Evolutionary conservation across 2,797 vertebrate genomes (phyloP), one percentile per base, ranked within the genome.

Genomic region (Rhincodon typus): DNA sequence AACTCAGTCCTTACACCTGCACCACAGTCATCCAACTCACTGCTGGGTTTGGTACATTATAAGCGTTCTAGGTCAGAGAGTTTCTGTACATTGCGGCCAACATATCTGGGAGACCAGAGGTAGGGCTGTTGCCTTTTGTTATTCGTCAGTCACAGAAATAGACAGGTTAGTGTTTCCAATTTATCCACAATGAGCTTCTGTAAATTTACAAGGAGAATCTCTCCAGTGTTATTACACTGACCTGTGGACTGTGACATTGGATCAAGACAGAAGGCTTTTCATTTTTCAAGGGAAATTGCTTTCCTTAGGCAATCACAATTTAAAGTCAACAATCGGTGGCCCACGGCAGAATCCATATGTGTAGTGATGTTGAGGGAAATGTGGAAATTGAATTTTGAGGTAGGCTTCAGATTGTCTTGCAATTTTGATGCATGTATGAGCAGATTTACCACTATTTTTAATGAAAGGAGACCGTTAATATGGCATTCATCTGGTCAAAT

Each of bases 141-240:
- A 95, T 95, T 34, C 2, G 12, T 27, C 17, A 95, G 74, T 95
- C 70, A 77, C 46, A 95, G 42, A 95, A 95, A 34, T 95, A 50
- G 34, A 77, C 70, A 95, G 70, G 94, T 95, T 95, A 77, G 94
- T 74, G 21, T 53, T 95, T 95, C 70, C 67, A 77, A 74, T 95
- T 77, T 53, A 50, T 95, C 27, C 15, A 46, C 93, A 70, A 72
- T 53, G 46, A 95, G 17, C 70, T 77, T 74, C 70, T 95, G 70
- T 70, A 95, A 95, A 95, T 53, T 95, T 95, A 95, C 94, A 95
- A 95, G 70, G 74, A 77, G 69, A 95, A 74, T 53, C n/a, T 77
- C 70, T 2, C 94, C 42, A 30, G 67, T 38, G 70, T 74, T 77
- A 95, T 95, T 95, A 74, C 42, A 95, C 50, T 95, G 69, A 77